Base-by-base conservation (phyloP, 2,797 vertebrate genomes). In the Erithacus rubecula region DNA sequence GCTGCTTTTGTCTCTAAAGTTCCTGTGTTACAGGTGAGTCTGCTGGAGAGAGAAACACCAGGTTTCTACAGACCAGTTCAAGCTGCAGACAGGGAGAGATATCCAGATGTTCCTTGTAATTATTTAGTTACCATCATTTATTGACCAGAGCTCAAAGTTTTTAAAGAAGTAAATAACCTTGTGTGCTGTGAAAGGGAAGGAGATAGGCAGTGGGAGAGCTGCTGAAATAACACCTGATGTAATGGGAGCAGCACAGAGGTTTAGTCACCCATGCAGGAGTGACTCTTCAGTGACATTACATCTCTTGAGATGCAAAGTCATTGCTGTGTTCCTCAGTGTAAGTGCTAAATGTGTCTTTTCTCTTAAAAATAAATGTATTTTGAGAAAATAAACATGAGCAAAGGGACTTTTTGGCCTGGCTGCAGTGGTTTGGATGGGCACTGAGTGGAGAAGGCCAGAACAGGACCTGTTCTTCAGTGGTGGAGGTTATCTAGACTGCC, bases 21-120 rank as follows among this genome's bases (percentile, higher is more conserved):
- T 74, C 10, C 83, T 62, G 24, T 49, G 15, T 41, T 46, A 20
- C 68, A 60, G 93, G 96, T 96, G 87, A 95, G 91, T 95, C 63
- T 87, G 49, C 63, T 87, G 53, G 39, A 55, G 56, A 80, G 68
- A 69, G 49, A 75, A 70, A 43, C 2, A 2, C 0, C 1, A 14
- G 65, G 11, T 71, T 68, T 68, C 10, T 12, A 11, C 51, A 46
- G 51, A 43, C 4, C 8, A 27, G 12, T 47, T 91, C 56, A 34
- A 36, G 46, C n/a, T 71, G 41, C 52, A 74, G 63, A 3, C 2
- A 29, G 52, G 46, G 68, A 84, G 32, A 52, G 37, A 12, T 12
- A 22, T 1, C n/a, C 22, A 30, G 15, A 55, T 56, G 21, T 64
- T 92, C 43, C 29, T 39, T 64, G 53, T 11, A 68, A 16, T 75